Evolutionary conservation across 2,888 invertebrate species (phyloP).

Genomic region (Euphydryas editha): DNA sequence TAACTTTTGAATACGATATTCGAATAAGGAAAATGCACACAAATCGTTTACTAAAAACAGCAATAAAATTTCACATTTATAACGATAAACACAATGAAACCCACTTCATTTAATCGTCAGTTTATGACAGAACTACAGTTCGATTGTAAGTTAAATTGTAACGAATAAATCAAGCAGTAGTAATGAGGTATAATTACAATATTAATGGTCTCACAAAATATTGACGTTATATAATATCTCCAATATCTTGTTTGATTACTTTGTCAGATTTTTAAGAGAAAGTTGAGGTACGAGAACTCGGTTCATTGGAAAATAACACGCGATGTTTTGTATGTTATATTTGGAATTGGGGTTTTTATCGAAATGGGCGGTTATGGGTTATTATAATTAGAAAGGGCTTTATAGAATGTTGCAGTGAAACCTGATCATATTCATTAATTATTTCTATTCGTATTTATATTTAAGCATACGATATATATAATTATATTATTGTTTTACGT

Average conservation of each 20-base stretch:
- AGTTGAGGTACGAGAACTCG: constrained; percentile 58
- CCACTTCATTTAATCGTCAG: not conserved
- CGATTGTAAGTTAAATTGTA: constrained; percentile 10
- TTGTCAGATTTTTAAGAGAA: constrained; percentile 49
- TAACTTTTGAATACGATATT: not conserved
- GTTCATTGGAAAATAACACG: constrained; percentile 66
- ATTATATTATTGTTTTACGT: not conserved
- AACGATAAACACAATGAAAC: not conserved
- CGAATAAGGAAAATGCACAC: not conserved
- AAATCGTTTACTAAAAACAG: not conserved
- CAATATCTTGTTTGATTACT: constrained; percentile 61
- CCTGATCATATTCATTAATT: not conserved
- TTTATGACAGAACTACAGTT: not conserved
- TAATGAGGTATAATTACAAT: constrained; percentile 36
- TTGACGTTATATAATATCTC: constrained; percentile 56
- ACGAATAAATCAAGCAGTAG: constrained; percentile 9
- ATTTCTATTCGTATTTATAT: no score
- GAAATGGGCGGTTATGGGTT: not conserved
- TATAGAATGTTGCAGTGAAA: not conserved
- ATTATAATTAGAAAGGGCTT: not conserved
- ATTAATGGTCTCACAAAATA: constrained; percentile 29
- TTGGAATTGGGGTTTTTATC: constrained; percentile 5
- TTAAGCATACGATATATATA: not conserved
- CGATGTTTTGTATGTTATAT: constrained; percentile 48
- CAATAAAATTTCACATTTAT: constrained; percentile 1